Percentiles rank a stretch among this genome's conserved stretches.
These are phyloP conservation scores for Antennarius striatus DNA, from an alignment of 2,113 vertebrate genomes.

Conservation along the genomic window DNA sequence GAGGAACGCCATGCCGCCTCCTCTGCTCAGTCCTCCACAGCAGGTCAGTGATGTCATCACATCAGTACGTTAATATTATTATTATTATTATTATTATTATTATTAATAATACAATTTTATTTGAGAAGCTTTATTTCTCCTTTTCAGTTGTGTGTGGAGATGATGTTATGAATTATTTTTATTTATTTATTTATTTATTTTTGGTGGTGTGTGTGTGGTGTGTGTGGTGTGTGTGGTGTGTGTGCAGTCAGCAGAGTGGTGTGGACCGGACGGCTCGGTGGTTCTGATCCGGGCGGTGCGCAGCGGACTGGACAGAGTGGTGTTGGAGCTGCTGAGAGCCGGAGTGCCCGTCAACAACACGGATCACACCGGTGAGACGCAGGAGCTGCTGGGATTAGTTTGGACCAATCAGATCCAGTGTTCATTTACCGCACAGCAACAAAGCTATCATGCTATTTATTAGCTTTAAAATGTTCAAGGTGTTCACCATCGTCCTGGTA, in stretches of 20 bases:
- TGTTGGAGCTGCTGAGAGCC: constrained; percentile 86
- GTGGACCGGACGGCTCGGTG: constrained; percentile 81
- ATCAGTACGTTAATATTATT: too few relatives aligned
- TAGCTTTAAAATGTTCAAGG: too few relatives aligned
- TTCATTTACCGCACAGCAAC: too few relatives aligned
- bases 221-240: neutral
- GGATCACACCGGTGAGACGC: constrained; percentile 82
- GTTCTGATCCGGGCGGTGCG: constrained; percentile 89
- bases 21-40: constrained; percentile 74
- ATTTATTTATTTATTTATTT: too few relatives aligned
- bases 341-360: constrained; percentile 87
- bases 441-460: too few relatives aligned
- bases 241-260: constrained; percentile 79
- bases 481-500: too few relatives aligned
- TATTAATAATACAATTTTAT: too few relatives aligned
- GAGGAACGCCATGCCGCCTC: constrained; percentile 69
- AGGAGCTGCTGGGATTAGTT: neutral
- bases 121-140: too few relatives aligned
- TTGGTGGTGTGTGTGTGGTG: neutral
- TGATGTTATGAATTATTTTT: too few relatives aligned
- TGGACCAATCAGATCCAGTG: too few relatives aligned
- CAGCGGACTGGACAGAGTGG: constrained; percentile 86
- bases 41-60: constrained; percentile 54
- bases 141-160: too few relatives aligned
- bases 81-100: too few relatives aligned